Base-by-base conservation (phyloP, 1,140 invertebrate species). In the Atopsyche davidsoni region DNA sequence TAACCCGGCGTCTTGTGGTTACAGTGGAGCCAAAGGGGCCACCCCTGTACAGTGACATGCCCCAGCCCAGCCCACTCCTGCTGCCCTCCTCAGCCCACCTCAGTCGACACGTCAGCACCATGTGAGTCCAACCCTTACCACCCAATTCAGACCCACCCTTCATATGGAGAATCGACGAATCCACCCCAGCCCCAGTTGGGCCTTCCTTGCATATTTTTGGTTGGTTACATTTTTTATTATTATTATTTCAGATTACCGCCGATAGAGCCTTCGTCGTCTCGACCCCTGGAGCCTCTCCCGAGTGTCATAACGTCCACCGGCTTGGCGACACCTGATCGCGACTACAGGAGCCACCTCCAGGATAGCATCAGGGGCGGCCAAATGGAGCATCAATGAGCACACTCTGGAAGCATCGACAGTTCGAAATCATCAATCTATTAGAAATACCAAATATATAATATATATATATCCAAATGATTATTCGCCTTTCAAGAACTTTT, bases 21-120 rank as follows among this genome's bases (percentile, higher is more conserved):
- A 4, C 49, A 53, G 56, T 53, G 51, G 52, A 52, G 45, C 14
- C 24, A 7, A 42, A 34, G 31, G 25, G 53, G 11, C 49, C 51
- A 36, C 34, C 43, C 14, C 46, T 55, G 42, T 54, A 50, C 21
- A 53, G 59, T 46, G 51, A 56, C 57, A 13, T 24, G 9, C 36
- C 31, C 13, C 43, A 46, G 57, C 40, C 44, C 58, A 58, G 39
- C 38, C 51, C 51, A 17, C 40, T 31, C 4, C 34, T 45, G 54
- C 59, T 66, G 43, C 62, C 66, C 13, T 62, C 61, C 43, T 58
- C 66, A 11, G 58, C 55, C 24, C 61, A 63, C 19, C 59, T 70
- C 7, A 69, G 57, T 56, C 58, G 67, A n/a, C 67, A 69, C 51
- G 64, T 69, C 38, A 56, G 62, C n/a, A 67, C 66, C 44, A 60